A percentile compares a stretch with the other conserved stretches of the same genome.
These are phyloP conservation scores for Choreutis nemorana DNA, from an alignment of 2,888 invertebrate species.

Conservation along the genomic window DNA sequence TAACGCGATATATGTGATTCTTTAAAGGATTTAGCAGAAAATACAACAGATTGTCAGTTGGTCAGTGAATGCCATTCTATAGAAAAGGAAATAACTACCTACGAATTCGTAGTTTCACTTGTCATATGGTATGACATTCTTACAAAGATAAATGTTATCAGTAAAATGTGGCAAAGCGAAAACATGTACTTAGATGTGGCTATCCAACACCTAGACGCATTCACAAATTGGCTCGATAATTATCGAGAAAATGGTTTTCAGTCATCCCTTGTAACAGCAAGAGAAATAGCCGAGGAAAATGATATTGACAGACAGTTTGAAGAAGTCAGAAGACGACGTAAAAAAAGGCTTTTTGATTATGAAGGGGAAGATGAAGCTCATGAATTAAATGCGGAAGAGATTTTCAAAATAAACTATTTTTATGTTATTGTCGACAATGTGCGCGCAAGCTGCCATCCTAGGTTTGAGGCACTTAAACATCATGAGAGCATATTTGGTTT, in stretches of 20 bases:
- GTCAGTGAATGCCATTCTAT: conserved; percentile 10
- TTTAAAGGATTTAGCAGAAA: conserved; percentile 4
- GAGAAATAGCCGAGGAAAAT: conserved; percentile 10
- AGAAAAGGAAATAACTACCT: conserved; percentile 6
- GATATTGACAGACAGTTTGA: conserved; percentile 6
- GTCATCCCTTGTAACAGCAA: conserved; percentile 11
- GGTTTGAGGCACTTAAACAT: conserved; percentile 3
- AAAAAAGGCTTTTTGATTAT: conserved; percentile 13
- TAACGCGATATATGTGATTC: background rate
- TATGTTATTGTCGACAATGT: too few species aligned
- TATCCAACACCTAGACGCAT: conserved; percentile 10
- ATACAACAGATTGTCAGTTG: conserved; percentile 8
- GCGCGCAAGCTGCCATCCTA: too few species aligned
- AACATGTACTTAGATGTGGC: conserved; percentile 9
- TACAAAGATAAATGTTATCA: conserved; percentile 7
- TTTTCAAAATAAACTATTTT: too few species aligned
- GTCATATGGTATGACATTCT: conserved; percentile 9
- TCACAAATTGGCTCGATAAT: conserved; percentile 9
- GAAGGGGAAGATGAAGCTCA: conserved; percentile 15
- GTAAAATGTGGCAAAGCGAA: conserved; percentile 9
- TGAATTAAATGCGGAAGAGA: conserved; percentile 11
- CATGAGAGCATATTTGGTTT: conserved; percentile 4
- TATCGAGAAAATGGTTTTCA: conserved; percentile 11
- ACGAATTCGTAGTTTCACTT: conserved; percentile 6
- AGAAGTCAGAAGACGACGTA: conserved; percentile 10